These are phyloP conservation scores for Alosa alosa DNA, from an alignment of 2,113 vertebrate genomes.

Conservation along the genomic window DNA sequence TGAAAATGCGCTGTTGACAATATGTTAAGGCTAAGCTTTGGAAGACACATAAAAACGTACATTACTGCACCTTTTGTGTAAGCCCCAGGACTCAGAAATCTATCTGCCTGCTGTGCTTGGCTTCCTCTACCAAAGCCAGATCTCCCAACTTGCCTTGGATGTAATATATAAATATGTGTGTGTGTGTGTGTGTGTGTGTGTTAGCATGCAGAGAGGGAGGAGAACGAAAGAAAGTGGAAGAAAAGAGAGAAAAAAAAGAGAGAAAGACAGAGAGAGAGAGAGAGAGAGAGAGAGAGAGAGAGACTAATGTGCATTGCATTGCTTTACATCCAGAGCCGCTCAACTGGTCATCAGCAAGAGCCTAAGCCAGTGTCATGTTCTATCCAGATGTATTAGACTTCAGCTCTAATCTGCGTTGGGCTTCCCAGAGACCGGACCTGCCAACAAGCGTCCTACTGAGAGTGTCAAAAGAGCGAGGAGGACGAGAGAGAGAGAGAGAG, in stretches of 20 bases:
- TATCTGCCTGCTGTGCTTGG: background rate
- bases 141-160: background rate
- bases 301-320: background rate
- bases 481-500: background rate
- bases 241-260: background rate
- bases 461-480: background rate
- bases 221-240: background rate
- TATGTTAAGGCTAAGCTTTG: too few relatives aligned
- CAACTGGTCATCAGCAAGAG: background rate
- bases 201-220: background rate
- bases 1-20: background rate
- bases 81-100: background rate
- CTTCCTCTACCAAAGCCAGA: background rate
- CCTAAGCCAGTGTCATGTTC: background rate
- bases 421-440: conserved; percentile 22
- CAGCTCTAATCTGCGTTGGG: background rate
- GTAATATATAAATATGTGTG: background rate
- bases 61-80: background rate
- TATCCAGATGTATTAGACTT: background rate
- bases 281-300: background rate
- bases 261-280: background rate
- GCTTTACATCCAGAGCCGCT: background rate
- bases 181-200: background rate
- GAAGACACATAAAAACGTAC: background rate
- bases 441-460: conserved; percentile 46